Evolutionary conservation across 2,888 invertebrate species (phyloP), one percentile per base, ranked within the genome.

Genomic region (Polydrusus tereticollis): DNA sequence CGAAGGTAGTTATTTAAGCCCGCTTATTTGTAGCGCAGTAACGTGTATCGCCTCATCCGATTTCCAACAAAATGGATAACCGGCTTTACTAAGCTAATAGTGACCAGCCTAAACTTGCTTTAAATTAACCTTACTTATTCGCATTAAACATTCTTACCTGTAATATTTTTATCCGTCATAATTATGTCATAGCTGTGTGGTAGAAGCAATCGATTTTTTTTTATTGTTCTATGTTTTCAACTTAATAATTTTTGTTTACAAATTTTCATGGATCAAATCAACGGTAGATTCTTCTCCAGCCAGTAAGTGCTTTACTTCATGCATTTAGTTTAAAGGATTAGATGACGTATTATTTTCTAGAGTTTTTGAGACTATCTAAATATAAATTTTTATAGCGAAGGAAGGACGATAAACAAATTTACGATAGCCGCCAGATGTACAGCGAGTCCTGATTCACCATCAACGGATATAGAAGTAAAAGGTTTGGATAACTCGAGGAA

Each of bases 381-480:
- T 12, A 8, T 55, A 21, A 50, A 58, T 45, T 55, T 64, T 77
- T 73, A 26, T 38, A 74, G 63, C 29, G 77, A 77, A 36, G 68
- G 72, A 16, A 77, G 75, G 45, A 70, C 60, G n/a, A 43, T 75
- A 6, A 75, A 76, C 45, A 77, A 74, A 71, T 77, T 77, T 36
- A 76, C 75, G 1, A 18, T 76, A 41, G 5, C 52, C 23, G 5
- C 52, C 6, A 75, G 64, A 21, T 67, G 77, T 41, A 62, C 75
- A 6, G 72, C 20, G 1, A 76, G 77, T 72, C 77, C 77, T 4
- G 76, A 77, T 74, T 77, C 78, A 1, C 74, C 76, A 7, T 72
- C 70, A 14, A 21, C 18, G n/a, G 57, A 57, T 20, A 10, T 66
- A 7, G 66, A 66, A 20, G 18, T 55, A 43, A 65, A 23, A 29